Conservation (phyloP, 2,797 vertebrate species). For the Streptopelia turtur region DNA sequence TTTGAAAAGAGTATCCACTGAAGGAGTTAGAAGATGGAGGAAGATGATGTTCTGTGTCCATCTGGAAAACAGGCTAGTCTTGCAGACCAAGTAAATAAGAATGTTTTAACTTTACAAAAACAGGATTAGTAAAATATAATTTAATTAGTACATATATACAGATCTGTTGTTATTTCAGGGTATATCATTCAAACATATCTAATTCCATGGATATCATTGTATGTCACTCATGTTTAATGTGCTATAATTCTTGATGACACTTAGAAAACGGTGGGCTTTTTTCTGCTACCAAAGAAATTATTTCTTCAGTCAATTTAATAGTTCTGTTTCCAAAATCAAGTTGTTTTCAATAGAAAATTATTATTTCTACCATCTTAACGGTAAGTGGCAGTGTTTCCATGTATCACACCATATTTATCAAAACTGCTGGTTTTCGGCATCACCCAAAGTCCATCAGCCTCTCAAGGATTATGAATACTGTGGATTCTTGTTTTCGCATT, state of each 20-base stretch:
- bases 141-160: not conserved
- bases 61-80: not conserved
- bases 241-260: not conserved
- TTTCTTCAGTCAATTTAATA: not conserved
- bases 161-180: not conserved
- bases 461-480: not conserved
- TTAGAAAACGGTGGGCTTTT: not conserved
- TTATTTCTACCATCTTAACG: not conserved
- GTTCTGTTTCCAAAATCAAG: not conserved
- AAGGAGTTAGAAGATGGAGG: not conserved
- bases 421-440: not conserved
- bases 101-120: not conserved
- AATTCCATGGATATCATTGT: not conserved
- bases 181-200: not conserved
- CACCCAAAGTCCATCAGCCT: not conserved
- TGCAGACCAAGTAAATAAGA: not conserved
- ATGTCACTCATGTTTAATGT: not conserved
- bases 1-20: not conserved
- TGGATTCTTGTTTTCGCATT: not conserved
- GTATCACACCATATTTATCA: not conserved
- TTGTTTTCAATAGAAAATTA: not conserved
- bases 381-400: not conserved
- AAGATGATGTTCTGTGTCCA: not conserved
- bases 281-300: not conserved
- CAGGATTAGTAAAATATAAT: not conserved